Evolutionary conservation across 1,140 invertebrate genomes (phyloP), one percentile per base, ranked within the genome.

Genomic region (Hypsibius dujardini): DNA sequence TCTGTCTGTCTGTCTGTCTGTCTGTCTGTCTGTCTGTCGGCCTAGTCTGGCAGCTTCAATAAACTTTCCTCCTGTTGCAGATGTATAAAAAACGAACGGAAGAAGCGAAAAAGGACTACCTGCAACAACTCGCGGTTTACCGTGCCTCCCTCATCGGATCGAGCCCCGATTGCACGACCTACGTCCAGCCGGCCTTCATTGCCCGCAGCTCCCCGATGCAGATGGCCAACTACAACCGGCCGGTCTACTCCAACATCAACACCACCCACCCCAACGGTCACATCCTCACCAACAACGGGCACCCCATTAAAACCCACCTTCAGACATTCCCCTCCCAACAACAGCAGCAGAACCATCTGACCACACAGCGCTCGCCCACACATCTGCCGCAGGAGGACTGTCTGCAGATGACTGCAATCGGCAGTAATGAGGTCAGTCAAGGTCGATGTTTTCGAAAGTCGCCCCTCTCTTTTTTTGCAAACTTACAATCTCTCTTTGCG

Each of bases 51-150:
- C 28, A 28, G 28, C 28, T 28, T 28, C 28, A 28, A 28, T 28
- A 28, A 28, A 28, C 28, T 28, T 28, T 28, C 28, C 28, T 28
- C 28, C 28, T 28, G 28, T 28, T 28, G 28, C 74, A 92, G 89
- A 88, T 90, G 70, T 97, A 98, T 81, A 95, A 94, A 80, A 92
- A 94, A 82, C 92, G 92, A 82, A 94, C 93, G 40, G 93, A 97
- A 81, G 86, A 86, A 14, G 93, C 92, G 1, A 96, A 96, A 78
- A 95, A 95, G 76, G 92, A 96, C 80, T 97, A 96, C 81, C 81
- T 97, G 74, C 94, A 95, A 80, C 88, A 90, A 60, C 80, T 97
- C 67, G 92, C 92, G 47, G 90, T 90, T 7, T 95, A 95, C 80
- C 85, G 90, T 79, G 91, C 91, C 28, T 92, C 87, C 77, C 81